Evolutionary conservation across 2,113 vertebrate genomes (phyloP), one percentile per base, ranked within the genome.

Genomic region (Myotis davidii): DNA sequence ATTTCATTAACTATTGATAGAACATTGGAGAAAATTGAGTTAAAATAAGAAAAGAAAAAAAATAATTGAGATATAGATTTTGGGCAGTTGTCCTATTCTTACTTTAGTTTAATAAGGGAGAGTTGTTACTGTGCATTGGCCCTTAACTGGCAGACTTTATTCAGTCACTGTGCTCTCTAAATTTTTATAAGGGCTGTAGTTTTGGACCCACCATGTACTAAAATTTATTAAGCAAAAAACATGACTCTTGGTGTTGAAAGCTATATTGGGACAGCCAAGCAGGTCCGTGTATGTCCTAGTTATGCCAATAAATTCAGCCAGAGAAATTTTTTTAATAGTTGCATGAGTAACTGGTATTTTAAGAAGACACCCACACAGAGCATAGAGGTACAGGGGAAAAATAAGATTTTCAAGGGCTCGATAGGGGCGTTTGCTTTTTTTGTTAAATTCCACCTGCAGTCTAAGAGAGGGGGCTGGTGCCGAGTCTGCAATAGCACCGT

Each of bases 371-470:
- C 64, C 84, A 92, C 73, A 92, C 0, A 54, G 97, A 97, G 0
- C 37, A 92, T 29, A 94, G 95, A 92, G n/a, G 72, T 78, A 85
- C 50, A 96, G 84, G 56, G 61, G 81, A 74, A 95, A 96, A 97
- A 83, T 90, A 78, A 96, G 52, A 50, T 25, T 97, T 97, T 97
- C 73, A 77, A 96, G 91, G 86, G 34, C 95, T 96, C 45, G 69
- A n/a, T 82, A 88, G 0, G n/a, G 50, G 85, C 97, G 86, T 97
- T 94, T 86, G 77, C 56, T 79, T 85, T 94, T 69, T 90, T 73
- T 96, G 86, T 94, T 97, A 97, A 97, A 96, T 95, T 98, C 97
- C 98, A 98, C 98, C 98, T 98, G 98, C 96, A 98, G 69, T 72
- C 97, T 89, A 91, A 88, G 96, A 34, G 82, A 98, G 96, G 84